Evolutionary conservation across 2,888 invertebrate species (phyloP).

Genomic region (Zeuzera pyrina): DNA sequence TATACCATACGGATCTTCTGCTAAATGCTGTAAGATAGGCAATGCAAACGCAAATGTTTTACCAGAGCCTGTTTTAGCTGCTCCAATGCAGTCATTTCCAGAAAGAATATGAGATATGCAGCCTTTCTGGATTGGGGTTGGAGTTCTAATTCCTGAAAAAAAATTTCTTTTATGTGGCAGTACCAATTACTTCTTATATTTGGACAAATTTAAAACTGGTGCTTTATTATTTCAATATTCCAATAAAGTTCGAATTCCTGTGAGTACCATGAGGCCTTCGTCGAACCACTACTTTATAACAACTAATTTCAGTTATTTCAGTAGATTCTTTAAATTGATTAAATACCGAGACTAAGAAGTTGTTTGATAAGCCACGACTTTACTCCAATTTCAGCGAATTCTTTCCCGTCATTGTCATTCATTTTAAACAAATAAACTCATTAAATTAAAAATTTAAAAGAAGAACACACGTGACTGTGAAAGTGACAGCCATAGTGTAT

Average conservation of each 20-base stretch:
- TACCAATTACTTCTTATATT: background rate
- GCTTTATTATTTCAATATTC: too few species aligned
- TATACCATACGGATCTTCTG: constrained; percentile 96
- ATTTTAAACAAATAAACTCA: constrained; percentile 19
- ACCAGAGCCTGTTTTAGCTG: constrained; percentile 98
- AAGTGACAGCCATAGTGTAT: too few species aligned
- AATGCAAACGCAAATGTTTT: constrained; percentile 98
- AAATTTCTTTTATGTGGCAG: too few species aligned
- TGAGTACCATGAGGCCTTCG: too few species aligned
- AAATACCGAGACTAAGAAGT: constrained; percentile 77
- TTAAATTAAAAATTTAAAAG: background rate
- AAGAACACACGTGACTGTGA: background rate
- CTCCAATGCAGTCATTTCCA: constrained; percentile 93
- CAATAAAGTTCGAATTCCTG: too few species aligned
- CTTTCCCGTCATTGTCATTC: constrained; percentile 48
- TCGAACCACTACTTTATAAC: too few species aligned
- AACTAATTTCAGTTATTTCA: too few species aligned
- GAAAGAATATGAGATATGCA: constrained; percentile 85
- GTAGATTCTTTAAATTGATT: constrained; percentile 5
- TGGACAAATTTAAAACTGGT: background rate
- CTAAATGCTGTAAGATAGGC: constrained; percentile 92
- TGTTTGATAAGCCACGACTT: constrained; percentile 84
- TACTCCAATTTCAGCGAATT: constrained; percentile 76
- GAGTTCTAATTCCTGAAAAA: constrained; percentile 79
- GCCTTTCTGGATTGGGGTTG: constrained; percentile 86